Percentiles rank a stretch among this genome's conserved stretches.
These are phyloP conservation scores for Matsumyia berberina DNA, from an alignment of 2,888 invertebrate species.

Conservation along the genomic window DNA sequence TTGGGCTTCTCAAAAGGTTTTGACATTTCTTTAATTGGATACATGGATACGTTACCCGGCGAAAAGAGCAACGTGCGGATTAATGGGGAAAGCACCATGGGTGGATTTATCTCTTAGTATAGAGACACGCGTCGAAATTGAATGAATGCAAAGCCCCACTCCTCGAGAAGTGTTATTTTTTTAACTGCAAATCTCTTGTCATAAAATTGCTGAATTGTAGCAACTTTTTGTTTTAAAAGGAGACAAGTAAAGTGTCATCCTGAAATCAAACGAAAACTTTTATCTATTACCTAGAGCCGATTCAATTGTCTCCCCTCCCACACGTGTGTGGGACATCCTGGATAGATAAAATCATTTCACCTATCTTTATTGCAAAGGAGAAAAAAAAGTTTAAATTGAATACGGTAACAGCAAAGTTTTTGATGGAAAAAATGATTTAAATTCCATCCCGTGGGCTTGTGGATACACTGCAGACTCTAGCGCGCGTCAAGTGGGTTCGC, in stretches of 20 bases:
- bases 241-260: background rate
- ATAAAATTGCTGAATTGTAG: background rate
- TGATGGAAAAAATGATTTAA: conserved; percentile 31
- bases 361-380: background rate
- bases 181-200: background rate
- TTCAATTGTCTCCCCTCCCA: background rate
- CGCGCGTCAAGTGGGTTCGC: background rate
- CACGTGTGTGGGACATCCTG: background rate
- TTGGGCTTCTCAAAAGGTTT: conserved; percentile 64
- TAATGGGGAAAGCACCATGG: conserved; percentile 24
- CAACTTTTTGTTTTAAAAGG: background rate
- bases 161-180: too few relatives aligned
- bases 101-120: background rate
- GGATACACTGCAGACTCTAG: conserved; percentile 24
- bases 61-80: conserved; percentile 40
- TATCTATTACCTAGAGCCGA: conserved; percentile 5
- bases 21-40: conserved; percentile 46
- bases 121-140: background rate
- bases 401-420: conserved; percentile 21
- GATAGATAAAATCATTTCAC: background rate
- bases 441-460: conserved; percentile 16
- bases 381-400: conserved; percentile 18
- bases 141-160: too few relatives aligned
- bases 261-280: background rate
- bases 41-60: conserved; percentile 58